Conservation (phyloP, 2,888 invertebrate species). For the Rotaria socialis region DNA sequence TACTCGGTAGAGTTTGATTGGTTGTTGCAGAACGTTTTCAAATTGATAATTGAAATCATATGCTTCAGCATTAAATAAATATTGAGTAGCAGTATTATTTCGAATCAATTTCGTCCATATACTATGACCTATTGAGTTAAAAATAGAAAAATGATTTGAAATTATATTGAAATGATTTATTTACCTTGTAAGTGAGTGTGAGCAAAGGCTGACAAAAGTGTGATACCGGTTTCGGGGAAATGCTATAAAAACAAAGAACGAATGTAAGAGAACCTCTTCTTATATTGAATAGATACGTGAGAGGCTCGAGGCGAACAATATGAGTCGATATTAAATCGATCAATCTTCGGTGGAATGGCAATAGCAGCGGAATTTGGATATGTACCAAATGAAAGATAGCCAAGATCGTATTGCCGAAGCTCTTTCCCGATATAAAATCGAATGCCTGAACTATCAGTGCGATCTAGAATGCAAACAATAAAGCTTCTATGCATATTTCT, state of each 20-base stretch:
- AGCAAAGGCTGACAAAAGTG: neutral
- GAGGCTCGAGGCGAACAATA: constrained; percentile 37
- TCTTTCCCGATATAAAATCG: constrained; percentile 36
- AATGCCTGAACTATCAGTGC: constrained; percentile 15
- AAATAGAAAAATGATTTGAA: neutral
- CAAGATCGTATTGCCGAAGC: constrained; percentile 38
- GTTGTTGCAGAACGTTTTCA: neutral
- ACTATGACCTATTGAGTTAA: neutral
- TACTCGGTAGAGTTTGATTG: neutral
- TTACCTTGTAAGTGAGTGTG: neutral
- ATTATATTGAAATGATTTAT: neutral
- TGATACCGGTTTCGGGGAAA: neutral
- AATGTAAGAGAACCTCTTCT: too few species aligned
- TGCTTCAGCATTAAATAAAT: neutral
- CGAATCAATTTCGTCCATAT: constrained; percentile 41
- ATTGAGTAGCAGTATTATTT: constrained; percentile 35
- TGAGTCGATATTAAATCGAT: neutral
- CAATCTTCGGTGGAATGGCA: constrained; percentile 38
- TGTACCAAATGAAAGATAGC: constrained; percentile 37
- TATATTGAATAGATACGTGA: neutral
- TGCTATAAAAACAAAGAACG: neutral
- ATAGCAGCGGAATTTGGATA: neutral
- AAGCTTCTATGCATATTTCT: neutral
- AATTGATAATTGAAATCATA: neutral
- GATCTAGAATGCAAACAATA: neutral